Percentiles rank a stretch among this genome's conserved stretches.
Evolutionary conservation across 2,888 invertebrate genomes (phyloP).

Genomic region (Loripinus fragilis): DNA sequence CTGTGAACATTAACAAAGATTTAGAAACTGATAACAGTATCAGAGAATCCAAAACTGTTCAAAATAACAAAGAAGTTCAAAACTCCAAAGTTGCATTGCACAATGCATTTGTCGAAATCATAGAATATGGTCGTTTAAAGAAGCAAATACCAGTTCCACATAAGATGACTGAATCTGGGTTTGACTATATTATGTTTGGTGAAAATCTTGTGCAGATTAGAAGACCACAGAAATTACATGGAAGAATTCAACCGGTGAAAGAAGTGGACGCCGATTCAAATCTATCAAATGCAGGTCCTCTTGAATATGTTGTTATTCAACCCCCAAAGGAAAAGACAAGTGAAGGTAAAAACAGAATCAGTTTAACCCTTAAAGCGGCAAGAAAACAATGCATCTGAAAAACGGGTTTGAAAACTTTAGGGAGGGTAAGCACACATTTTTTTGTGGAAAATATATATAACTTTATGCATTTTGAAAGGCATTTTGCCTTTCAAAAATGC

Average conservation of each 20-base stretch:
- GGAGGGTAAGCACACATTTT: too few relatives aligned
- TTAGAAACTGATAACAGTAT: not conserved
- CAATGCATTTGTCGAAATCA: not conserved
- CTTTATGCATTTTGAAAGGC: too few relatives aligned
- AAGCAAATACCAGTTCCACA: not conserved
- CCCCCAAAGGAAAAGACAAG: not conserved
- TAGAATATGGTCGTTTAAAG: constrained; percentile 1
- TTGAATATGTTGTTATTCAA: constrained; percentile 1
- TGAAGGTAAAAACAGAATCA: not conserved
- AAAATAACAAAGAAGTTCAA: not conserved
- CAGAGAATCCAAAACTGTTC: not conserved
- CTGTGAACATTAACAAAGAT: not conserved
- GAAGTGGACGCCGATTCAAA: not conserved
- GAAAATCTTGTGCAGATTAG: not conserved
- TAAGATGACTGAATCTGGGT: not conserved
- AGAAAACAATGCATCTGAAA: too few relatives aligned
- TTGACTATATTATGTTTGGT: not conserved
- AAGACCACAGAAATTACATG: not conserved
- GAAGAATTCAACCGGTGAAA: not conserved
- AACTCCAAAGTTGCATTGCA: not conserved
- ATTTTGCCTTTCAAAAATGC: too few relatives aligned
- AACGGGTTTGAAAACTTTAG: too few relatives aligned
- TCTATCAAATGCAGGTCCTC: not conserved
- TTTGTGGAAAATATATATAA: too few relatives aligned
- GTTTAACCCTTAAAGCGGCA: too few relatives aligned